Base-by-base conservation (phyloP, 92 coral and sea anemone species). In the Scolanthus callimorphus region DNA sequence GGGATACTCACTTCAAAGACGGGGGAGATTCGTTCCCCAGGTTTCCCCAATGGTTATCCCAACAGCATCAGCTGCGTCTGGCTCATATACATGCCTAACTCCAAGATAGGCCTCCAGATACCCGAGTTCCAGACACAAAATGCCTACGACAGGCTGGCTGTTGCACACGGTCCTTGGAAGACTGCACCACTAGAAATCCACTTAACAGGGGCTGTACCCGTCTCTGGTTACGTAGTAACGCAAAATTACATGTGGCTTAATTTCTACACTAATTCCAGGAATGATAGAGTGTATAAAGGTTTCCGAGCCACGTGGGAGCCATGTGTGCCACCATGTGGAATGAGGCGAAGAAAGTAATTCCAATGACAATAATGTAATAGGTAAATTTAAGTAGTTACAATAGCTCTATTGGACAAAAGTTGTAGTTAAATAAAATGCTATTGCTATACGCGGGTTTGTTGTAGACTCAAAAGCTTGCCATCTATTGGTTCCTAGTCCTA, bases 11-110 rank as follows among this genome's bases (percentile, higher is more conserved):
- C 71, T 20, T 60, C 68, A 51, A 39, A 61, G n/a, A 60, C 85
- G 11, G 98, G 98, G 1, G 90, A 77, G 60, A 80, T 92, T 26
- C 81, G 78, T 25, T 88, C 96, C 31, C 98, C 98, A 29, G 83
- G 85, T 13, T 92, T 86, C 58, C 91, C 91, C 19, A 76, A 62
- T 13, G 87, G 91, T 17, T 92, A 92, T 55, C 96, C 98, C n/a
- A 72, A 77, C 38, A 81, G 75, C 63, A 72, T 61, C 44, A 85
- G 88, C 58, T 92, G 98, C 48, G 74, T 76, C 15, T 92, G 98
- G 98, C 78, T 92, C n/a, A 80, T 92, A 44, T 76, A 53, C 67
- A 78, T 79, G 46, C 85, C 77, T 12, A 64, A 60, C 17, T 76
- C 55, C 44, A 73, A 69, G 57, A 88, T 92, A 41, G 90, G 83